Conservation (phyloP, 2,113 vertebrate genomes). For the Myotis yumanensis region DNA sequence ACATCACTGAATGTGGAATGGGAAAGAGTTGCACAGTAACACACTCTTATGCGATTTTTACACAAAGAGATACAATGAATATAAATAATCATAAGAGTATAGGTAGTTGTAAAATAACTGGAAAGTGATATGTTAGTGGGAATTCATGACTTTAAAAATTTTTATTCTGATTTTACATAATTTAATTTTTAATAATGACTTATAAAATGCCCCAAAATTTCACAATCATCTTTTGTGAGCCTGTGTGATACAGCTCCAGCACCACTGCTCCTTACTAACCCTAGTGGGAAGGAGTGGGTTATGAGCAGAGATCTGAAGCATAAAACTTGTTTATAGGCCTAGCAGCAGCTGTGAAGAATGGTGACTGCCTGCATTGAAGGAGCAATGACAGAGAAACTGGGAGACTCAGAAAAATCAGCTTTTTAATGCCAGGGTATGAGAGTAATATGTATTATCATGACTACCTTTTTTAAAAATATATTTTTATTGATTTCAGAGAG, state of each 20-base stretch:
- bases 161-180: not conserved
- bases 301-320: not conserved
- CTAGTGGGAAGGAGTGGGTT: not conserved
- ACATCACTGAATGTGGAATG: not conserved
- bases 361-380: not conserved
- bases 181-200: conserved; percentile 17
- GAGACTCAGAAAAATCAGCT: not conserved
- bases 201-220: not conserved
- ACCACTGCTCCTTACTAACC: not conserved
- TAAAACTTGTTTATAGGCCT: not conserved
- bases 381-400: not conserved
- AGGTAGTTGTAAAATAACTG: not conserved
- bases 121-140: not conserved
- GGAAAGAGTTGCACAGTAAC: not conserved
- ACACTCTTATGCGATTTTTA: not conserved
- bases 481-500: no score
- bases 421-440: not conserved
- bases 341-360: not conserved
- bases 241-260: not conserved
- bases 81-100: not conserved
- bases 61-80: not conserved
- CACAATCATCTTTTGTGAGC: not conserved
- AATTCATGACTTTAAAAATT: not conserved
- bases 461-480: not conserved
- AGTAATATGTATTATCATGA: not conserved